Evolutionary conservation across 2,113 vertebrate genomes (phyloP), one percentile per base, ranked within the genome.

Genomic region (Speoplatyrhinus poulsoni): DNA sequence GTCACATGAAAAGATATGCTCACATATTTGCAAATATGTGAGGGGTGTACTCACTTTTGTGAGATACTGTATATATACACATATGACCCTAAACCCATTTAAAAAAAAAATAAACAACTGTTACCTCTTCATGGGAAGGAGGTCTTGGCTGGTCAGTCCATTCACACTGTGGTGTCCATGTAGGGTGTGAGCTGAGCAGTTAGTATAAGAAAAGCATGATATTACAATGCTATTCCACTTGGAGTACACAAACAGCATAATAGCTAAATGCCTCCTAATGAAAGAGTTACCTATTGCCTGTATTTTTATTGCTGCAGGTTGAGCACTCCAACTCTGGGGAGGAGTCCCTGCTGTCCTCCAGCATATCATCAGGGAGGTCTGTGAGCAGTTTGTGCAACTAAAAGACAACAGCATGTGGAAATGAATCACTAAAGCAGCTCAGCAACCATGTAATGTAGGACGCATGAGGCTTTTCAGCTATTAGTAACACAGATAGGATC

Each of bases 291-390:
- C 92, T 92, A 65, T 83, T 90, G 17, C 84, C 87, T 33, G 82
- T 0, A 60, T 91, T 91, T 9, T 91, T 90, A 72, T 91, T 90
- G 52, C 91, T 95, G 65, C 92, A 93, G 72, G 92, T 89, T 0
- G 93, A 95, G 77, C 77, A 88, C 65, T 89, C 93, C 58, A 85
- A 80, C 56, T 94, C 94, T 0, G 93, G 91, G 36, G 93, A 94
- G 67, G 90, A 91, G 60, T 99, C 95, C 60, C 88, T 86, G 79
- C 95, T 96, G 80, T 97, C 96, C 56, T 98, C 98, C 74, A 99
- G 92, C 96, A 98, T 95, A 79, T 99, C 96, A 90, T 98, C 96
- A 1, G 96, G 96, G 85, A 99, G 93, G 87, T 96, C 95, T n/a
- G 95, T 98, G 88, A 99, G 84, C 10, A 99, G 83, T 3, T 96